A percentile compares a stretch with the other conserved stretches of the same genome.
Evolutionary conservation across 2,113 vertebrate genomes (phyloP).

Genomic region (Brienomyrus brachyistius): DNA sequence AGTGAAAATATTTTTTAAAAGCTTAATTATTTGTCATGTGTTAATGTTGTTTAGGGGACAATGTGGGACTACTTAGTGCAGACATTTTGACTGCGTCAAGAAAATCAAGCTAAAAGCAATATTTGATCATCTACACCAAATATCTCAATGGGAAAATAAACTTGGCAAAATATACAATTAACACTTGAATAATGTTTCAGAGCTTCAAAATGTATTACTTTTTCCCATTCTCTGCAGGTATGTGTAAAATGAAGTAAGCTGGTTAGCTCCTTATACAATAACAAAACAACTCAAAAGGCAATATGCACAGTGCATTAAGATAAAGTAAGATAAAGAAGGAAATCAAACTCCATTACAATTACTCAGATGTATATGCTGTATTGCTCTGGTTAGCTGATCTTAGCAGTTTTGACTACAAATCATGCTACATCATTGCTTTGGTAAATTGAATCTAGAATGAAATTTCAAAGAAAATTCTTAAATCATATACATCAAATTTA

Average conservation of each 20-base stretch:
- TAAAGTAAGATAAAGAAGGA: not conserved
- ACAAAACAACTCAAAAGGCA: not conserved
- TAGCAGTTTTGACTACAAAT: not conserved
- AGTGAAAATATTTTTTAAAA: not conserved
- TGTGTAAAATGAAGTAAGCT: not conserved
- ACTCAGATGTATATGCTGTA: not conserved
- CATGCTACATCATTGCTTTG: not conserved
- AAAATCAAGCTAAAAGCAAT: not conserved
- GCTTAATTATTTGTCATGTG: not conserved
- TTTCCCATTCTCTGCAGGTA: not conserved
- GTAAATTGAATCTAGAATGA: slow-evolving; percentile 5
- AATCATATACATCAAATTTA: not conserved
- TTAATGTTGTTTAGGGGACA: not conserved
- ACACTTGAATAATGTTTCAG: not conserved
- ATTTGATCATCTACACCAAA: not conserved
- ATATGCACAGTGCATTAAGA: not conserved
- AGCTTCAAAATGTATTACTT: not conserved
- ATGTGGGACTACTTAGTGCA: not conserved
- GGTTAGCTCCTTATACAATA: not conserved
- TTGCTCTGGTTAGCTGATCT: not conserved
- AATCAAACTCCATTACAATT: not conserved
- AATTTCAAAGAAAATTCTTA: not conserved
- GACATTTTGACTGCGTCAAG: not conserved
- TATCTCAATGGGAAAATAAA: not conserved
- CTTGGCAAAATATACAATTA: not conserved